Conservation (phyloP, 2,888 invertebrate genomes). For the Disparrhopalites patrizii region DNA sequence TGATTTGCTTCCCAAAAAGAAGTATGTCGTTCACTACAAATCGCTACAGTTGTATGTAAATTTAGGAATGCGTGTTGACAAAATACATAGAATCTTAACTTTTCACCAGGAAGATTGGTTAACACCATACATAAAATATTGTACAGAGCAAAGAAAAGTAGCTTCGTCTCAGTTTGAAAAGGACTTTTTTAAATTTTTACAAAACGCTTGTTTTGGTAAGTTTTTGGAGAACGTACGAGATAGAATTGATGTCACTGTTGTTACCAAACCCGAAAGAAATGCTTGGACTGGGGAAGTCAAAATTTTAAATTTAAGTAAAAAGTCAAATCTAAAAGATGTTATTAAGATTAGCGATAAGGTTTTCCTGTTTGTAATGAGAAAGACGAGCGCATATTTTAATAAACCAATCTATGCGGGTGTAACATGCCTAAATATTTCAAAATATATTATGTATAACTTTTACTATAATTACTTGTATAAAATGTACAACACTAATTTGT, state of each 20-base stretch:
- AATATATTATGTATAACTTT: constrained; percentile 48
- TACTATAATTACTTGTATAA: constrained; percentile 43
- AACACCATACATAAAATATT: constrained; percentile 45
- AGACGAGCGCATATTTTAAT: constrained; percentile 30
- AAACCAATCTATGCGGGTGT: constrained; percentile 47
- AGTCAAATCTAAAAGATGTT: constrained; percentile 6
- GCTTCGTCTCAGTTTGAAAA: constrained; percentile 49
- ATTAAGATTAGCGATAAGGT: constrained; percentile 44
- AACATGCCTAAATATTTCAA: constrained; percentile 46
- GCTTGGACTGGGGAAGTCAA: not conserved
- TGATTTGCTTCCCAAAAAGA: constrained; percentile 42
- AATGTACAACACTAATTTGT: constrained; percentile 36
- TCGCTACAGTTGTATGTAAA: constrained; percentile 41
- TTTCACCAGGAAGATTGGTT: constrained; percentile 47
- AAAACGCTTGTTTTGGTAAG: constrained; percentile 50
- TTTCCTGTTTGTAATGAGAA: constrained; percentile 38
- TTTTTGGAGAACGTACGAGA: constrained; percentile 36
- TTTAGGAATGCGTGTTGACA: constrained; percentile 42
- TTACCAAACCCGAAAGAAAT: not conserved
- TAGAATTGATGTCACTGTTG: not conserved
- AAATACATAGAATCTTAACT: constrained; percentile 46
- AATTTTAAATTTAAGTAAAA: constrained; percentile 2
- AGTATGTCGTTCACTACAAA: constrained; percentile 46
- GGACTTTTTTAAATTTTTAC: constrained; percentile 49
- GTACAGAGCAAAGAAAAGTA: constrained; percentile 44